Base-by-base conservation (phyloP, 1,140 invertebrate genomes). In the Scaptodrosophila lebanonensis region DNA sequence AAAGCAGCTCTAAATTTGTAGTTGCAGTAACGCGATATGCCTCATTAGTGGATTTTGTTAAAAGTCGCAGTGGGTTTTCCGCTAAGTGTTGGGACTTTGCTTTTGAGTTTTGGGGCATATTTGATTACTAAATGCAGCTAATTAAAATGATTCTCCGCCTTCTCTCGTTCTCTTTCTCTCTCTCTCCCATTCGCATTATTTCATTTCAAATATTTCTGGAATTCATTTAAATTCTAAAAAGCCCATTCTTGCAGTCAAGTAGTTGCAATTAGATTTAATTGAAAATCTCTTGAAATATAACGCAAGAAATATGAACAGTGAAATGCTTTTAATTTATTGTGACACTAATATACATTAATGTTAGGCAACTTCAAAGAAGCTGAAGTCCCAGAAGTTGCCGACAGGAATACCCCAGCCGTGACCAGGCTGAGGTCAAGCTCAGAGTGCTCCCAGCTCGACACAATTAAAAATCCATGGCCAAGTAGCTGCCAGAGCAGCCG, bases 281-380 rank as follows among this genome's bases (percentile, higher is more conserved):
- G 75, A 53, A 25, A 51, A n/a, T 7, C 15, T 22, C 8, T 38
- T 29, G 60, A 52, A 35, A 36, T 9, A 11, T 29, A 57, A 15
- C 25, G 36, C 36, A 69, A 45, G 62, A 82, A 82, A 82, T 82
- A 83, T 82, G 76, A 82, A 83, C 70, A 83, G 61, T 49, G 75
- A 82, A 82, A 82, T 82, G 75, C 75, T 82, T 66, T 82, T 82
- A 82, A 82, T 82, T 82, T 82, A 82, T 82, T 49, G 58, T 71
- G 75, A 79, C 75, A 79, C 75, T 79, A 79, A 79, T 79, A 79
- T 75, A 79, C 75, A 82, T 82, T 82, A 82, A 82, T 82, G 75
- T 82, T 72, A 73, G 59, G 54, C 66, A 75, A 69, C 60, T 69
- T 50, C 53, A 73, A 65, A 59, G 51, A 45, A 54, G 57, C 18